Evolutionary conservation across 2,888 invertebrate genomes (phyloP), one percentile per base, ranked within the genome.

Genomic region (Craniophora ligustri): DNA sequence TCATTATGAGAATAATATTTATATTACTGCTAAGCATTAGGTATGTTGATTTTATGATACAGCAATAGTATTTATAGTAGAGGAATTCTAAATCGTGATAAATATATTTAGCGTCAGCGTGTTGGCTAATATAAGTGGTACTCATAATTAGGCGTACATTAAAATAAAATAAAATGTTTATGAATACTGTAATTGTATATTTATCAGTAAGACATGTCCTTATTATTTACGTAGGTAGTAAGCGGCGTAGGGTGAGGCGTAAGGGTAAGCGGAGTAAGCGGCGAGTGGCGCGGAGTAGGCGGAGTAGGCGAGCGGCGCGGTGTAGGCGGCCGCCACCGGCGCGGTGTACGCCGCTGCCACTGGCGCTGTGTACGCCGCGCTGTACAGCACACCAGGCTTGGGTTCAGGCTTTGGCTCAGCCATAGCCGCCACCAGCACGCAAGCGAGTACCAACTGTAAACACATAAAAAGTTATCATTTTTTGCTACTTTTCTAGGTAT

Each of bases 251-350:
- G 84, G 82, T 1, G 79, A 78, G 5, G 81, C 82, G 56, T 82
- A 84, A 7, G 71, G 54, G 60, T 83, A 86, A 1, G 84, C 75
- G 8, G 84, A 79, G 79, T 83, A 85, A 5, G 82, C 79, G 21
- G 80, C 75, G 5, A 76, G 59, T 3, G 79, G 80, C 0, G 85
- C 80, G 23, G 79, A 62, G 78, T 80, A 85, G 2, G 84, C 82
- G 10, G 84, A 54, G 93, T 92, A 82, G 13, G 83, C 81, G 26
- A 84, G 71, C 8, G 84, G 82, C 2, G 87, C 85, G 42, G 92
- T 91, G 57, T 94, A 90, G 51, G 90, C 93, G 57, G 93, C 84
- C 10, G 34, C 85, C 0, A 87, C 74, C 53, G 90, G 91, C 1
- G 82, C 78, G 11, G 78, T 76, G 71, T 81, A 82, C 15, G 82